Base-by-base conservation (phyloP, 2,113 vertebrate genomes). In the Setophaga petechia region DNA sequence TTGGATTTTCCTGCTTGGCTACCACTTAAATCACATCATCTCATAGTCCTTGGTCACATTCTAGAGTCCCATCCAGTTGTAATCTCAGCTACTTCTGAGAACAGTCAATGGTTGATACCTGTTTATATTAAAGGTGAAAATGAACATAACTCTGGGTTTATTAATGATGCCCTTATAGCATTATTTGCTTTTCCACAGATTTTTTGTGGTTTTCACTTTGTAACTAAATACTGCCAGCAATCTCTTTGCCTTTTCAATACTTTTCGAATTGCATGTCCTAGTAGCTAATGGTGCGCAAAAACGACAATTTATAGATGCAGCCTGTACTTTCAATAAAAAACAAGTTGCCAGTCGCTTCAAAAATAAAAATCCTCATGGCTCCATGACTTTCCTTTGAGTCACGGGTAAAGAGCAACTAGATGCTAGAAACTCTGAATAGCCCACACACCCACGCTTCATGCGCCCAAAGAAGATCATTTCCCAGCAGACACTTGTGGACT, bases 401-500 rank as follows among this genome's bases (percentile, higher is more conserved):
- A 96, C 0, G 33, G 47, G 58, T 41, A 54, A 31, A 55, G 81
- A 44, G 62, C 63, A 87, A 74, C 68, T 81, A 62, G 41, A 74
- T 58, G 59, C 89, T 82, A 83, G 62, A 72, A 92, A 58, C 67
- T 91, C 85, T 84, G 96, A 92, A 93, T 95, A 78, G 62, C 35
- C 69, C 44, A 84, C 68, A 68, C 41, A 37, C 97, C 97, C 97
- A 95, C 63, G 22, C 96, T 68, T 28, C 84, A 33, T 41, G 74
- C 6, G 0, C 43, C 83, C 63, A 16, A 74, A 74, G 95, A 94
- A 93, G 78, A 76, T 73, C 93, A 93, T 86, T 90, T 93, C 93
- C 90, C 89, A 91, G 65, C 73, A 90, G 87, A 94, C 87, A 94
- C 96, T 96, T 92, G 94, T 68, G 82, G 94, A 75, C 75, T 90